phyloP scores from a whole-genome alignment of 2,888 invertebrate species.

The Heliconius hortense region DNA sequence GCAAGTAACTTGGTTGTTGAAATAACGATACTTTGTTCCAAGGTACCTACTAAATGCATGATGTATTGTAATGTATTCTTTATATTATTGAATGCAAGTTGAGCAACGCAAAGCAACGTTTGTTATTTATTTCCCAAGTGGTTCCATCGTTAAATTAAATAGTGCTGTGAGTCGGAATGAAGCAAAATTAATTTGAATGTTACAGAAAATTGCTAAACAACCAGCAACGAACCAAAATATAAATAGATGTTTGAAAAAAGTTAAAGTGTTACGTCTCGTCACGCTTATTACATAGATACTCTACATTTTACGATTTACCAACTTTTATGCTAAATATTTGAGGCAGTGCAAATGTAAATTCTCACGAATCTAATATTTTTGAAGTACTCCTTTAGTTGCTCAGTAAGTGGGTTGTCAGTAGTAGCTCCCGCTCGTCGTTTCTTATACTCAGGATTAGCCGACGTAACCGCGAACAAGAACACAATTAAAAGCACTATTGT shows the following conservation, averaged over 20 bases:
- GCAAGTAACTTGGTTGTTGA: neutral
- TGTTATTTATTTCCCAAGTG: neutral
- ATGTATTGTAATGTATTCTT: no score
- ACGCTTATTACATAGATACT: neutral
- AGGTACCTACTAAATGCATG: neutral
- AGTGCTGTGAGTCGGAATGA: neutral
- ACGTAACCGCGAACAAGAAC: slow-evolving; percentile 46
- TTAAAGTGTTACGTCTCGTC: slow-evolving; percentile 1
- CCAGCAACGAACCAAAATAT: neutral
- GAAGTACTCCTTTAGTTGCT: no score
- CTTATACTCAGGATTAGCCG: slow-evolving; percentile 22
- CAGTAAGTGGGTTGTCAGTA: no score
- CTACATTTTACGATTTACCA: neutral
- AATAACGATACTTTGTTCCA: neutral
- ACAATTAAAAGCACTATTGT: slow-evolving; percentile 48
- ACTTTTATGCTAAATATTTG: neutral
- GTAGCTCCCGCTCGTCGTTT: neutral
- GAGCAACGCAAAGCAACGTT: neutral
- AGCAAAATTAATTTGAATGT: slow-evolving; percentile 5
- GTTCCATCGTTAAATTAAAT: neutral
- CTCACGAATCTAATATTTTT: neutral
- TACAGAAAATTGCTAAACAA: neutral
- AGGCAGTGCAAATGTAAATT: neutral
- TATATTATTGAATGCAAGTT: neutral
- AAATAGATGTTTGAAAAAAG: neutral